phyloP scores from a whole-genome alignment of 2,888 invertebrate species.

The Diplolepis rosae region DNA sequence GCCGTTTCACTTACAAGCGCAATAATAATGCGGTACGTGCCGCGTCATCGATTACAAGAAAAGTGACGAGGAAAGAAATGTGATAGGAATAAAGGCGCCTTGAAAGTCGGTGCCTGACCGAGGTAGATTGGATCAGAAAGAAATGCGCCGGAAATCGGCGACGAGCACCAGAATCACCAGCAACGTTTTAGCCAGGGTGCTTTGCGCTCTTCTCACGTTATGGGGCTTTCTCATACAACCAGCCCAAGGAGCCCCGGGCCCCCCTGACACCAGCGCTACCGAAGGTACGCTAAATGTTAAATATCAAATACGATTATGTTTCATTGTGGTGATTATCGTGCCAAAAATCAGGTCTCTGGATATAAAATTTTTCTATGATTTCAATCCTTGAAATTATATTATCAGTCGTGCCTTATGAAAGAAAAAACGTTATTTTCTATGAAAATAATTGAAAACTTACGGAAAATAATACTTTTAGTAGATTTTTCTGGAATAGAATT shows the following conservation, averaged over 20 bases:
- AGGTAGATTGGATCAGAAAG: conserved; percentile 27
- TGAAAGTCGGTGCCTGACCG: conserved; percentile 60
- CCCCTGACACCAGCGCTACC: conserved; percentile 59
- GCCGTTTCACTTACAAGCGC: conserved; percentile 23
- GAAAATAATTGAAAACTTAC: no score
- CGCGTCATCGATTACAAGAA: conserved; percentile 22
- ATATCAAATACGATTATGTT: no score
- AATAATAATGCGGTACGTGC: conserved; percentile 31
- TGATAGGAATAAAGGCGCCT: conserved; percentile 77
- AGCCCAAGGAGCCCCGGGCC: conserved; percentile 64
- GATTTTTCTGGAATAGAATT: no score
- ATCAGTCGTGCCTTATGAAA: no score
- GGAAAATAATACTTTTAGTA: no score
- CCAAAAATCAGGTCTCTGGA: no score
- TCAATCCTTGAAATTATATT: no score
- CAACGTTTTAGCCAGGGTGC: conserved; percentile 49
- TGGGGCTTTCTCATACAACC: conserved; percentile 58
- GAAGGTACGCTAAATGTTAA: conserved; percentile 55
- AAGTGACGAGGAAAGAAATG: conserved; percentile 39
- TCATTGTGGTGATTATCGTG: no score
- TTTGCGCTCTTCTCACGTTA: conserved; percentile 57
- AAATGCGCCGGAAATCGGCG: conserved; percentile 27
- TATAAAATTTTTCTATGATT: no score
- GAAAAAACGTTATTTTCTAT: no score
- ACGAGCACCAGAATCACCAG: conserved; percentile 39